Conservation (phyloP, 1,140 invertebrate genomes). For the Procambarus virginalis region DNA sequence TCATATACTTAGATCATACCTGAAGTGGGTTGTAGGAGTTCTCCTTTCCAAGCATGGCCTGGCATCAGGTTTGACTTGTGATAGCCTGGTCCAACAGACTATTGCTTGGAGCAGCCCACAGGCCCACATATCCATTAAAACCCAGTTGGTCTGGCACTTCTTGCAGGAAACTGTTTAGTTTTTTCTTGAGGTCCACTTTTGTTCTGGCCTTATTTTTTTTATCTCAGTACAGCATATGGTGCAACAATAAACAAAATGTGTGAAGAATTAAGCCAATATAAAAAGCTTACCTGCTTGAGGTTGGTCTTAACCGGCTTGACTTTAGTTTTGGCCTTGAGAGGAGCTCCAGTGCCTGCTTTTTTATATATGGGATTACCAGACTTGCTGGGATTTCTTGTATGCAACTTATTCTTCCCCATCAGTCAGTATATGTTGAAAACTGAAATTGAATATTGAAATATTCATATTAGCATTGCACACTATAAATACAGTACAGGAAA, state of each 20-base stretch:
- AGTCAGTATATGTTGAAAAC: background rate
- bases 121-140: no score
- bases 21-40: no score
- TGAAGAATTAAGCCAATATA: background rate
- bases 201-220: background rate
- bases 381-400: constrained; percentile 10
- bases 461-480: no score
- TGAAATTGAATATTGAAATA: background rate
- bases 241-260: background rate
- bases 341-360: constrained; percentile 15
- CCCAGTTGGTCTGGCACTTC: no score
- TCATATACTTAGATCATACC: no score
- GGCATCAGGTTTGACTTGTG: no score
- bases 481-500: no score
- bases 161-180: no score
- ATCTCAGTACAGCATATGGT: background rate
- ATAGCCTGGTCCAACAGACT: no score
- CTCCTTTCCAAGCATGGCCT: no score
- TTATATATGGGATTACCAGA: constrained; percentile 39
- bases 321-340: constrained; percentile 16
- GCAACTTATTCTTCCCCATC: constrained; percentile 35
- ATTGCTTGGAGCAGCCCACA: no score
- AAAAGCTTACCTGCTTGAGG: constrained; percentile 9
- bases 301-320: constrained; percentile 34
- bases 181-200: no score